Base-by-base conservation (phyloP, 2,797 vertebrate species). In the Galago senegalensis region DNA sequence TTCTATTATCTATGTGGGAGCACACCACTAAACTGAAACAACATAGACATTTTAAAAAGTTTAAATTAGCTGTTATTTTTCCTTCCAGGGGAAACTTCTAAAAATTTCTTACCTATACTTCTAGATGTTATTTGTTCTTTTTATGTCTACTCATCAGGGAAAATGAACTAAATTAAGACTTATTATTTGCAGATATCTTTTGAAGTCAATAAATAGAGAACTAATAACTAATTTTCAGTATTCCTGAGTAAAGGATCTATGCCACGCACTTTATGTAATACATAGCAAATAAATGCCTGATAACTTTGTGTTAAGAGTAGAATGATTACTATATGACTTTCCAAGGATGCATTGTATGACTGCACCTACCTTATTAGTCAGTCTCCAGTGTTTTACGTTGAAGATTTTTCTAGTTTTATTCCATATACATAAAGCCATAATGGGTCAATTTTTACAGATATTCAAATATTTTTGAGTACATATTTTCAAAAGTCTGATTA, bases 251-350 rank as follows among this genome's bases (percentile, higher is more conserved):
- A 25, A 88, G 29, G 53, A 18, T 49, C 25, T 73, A 23, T 43
- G 16, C 84, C 18, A 40, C 14, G 63, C n/a, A 63, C 3, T 81
- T 87, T 83, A 10, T 92, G 23, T 77, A 79, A 72, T 23, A 77
- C 12, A 63, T 18, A n/a, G 17, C 65, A 85, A 43, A n/a, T 7
- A 58, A 14, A 79, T 46, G 31, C 18, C 63, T 7, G 29, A 29
- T 69, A 95, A 18, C 40, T 69, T 46, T 91, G 49, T 85, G n/a
- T 17, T 87, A 89, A 72, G 70, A 89, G n/a, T 75, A 53, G 53
- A 97, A 77, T 58, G 27, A 46, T 43, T 31, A 25, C 34, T 11
- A 40, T 7, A 81, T 76, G 67, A 65, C 12, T 92, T 88, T 93
- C 61, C 85, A 46, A 29, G 21, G 58, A 25, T 75, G 9, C 12